Evolutionary conservation across 2,888 invertebrate species (phyloP).

Genomic region (Phania funesta): DNA sequence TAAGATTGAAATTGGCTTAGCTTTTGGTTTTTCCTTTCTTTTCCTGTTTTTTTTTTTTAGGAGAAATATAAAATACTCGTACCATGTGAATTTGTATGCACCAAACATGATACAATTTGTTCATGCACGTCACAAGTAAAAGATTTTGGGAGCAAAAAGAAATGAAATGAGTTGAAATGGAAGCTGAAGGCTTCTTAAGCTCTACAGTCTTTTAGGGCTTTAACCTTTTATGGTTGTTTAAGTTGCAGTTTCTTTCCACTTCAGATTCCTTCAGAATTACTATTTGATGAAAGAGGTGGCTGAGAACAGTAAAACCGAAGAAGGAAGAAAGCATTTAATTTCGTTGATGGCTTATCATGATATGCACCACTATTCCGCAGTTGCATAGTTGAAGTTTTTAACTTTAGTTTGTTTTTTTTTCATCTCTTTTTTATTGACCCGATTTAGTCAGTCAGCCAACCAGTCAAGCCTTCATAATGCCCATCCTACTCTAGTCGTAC

Average conservation of each 20-base stretch:
- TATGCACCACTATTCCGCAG: slow-evolving; percentile 1
- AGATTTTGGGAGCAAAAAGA: slow-evolving; percentile 26
- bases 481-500: background rate
- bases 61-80: too few species aligned
- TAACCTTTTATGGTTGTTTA: slow-evolving; percentile 60
- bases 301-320: slow-evolving; percentile 7
- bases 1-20: slow-evolving; percentile 67
- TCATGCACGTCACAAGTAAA: slow-evolving; percentile 51
- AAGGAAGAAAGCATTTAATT: slow-evolving; percentile 62
- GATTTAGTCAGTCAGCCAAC: slow-evolving; percentile 22
- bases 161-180: slow-evolving; percentile 34
- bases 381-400: slow-evolving; percentile 28
- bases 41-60: slow-evolving; percentile 1
- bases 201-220: slow-evolving; percentile 45
- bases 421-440: background rate
- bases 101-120: slow-evolving; percentile 54
- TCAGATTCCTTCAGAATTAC: slow-evolving; percentile 33
- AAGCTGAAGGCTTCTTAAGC: slow-evolving; percentile 58
- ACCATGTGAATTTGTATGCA: slow-evolving; percentile 61
- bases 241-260: slow-evolving; percentile 48
- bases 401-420: slow-evolving; percentile 24
- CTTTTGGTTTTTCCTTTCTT: too few species aligned
- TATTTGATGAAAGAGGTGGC: slow-evolving; percentile 19
- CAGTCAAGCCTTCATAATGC: slow-evolving; percentile 1
- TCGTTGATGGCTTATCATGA: slow-evolving; percentile 57